Evolutionary conservation across 2,113 vertebrate genomes (phyloP).

Genomic region (Scytalopus superciliaris): DNA sequence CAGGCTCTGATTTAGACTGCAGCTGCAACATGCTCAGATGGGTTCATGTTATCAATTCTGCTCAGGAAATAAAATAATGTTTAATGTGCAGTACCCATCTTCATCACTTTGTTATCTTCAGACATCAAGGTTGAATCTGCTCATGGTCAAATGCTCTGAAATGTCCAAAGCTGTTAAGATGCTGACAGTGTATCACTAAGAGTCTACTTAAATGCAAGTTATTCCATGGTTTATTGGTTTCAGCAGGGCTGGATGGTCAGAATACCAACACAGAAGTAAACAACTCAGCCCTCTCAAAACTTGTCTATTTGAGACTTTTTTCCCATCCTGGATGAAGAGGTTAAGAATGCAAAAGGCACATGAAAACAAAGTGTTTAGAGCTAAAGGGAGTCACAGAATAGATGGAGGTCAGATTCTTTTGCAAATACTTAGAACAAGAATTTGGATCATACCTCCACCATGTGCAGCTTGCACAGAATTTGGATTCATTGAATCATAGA

Average conservation of each 20-base stretch:
- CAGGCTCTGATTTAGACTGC: background rate
- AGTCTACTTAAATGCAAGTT: conserved; percentile 17
- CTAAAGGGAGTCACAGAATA: background rate
- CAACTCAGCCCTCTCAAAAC: background rate
- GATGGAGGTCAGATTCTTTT: background rate
- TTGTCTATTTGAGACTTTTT: background rate
- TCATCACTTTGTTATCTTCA: conserved; percentile 61
- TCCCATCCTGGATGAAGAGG: background rate
- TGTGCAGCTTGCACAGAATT: background rate
- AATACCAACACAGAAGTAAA: background rate
- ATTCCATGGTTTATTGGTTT: background rate
- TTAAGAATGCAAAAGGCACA: background rate
- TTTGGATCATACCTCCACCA: accelerated
- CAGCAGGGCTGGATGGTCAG: background rate
- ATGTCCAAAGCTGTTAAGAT: conserved; percentile 47
- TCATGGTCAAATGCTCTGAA: conserved; percentile 53
- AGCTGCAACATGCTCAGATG: background rate
- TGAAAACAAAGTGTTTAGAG: background rate
- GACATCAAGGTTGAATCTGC: conserved; percentile 55
- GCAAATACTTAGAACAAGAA: background rate
- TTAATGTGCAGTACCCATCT: conserved; percentile 37
- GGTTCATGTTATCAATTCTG: conserved; percentile 33
- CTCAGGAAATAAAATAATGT: conserved; percentile 68
- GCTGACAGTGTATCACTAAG: background rate
- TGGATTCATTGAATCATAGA: background rate